Evolutionary conservation across 2,113 vertebrate species (phyloP), one percentile per base, ranked within the genome.

Genomic region (Dunckerocampus dactyliophorus): DNA sequence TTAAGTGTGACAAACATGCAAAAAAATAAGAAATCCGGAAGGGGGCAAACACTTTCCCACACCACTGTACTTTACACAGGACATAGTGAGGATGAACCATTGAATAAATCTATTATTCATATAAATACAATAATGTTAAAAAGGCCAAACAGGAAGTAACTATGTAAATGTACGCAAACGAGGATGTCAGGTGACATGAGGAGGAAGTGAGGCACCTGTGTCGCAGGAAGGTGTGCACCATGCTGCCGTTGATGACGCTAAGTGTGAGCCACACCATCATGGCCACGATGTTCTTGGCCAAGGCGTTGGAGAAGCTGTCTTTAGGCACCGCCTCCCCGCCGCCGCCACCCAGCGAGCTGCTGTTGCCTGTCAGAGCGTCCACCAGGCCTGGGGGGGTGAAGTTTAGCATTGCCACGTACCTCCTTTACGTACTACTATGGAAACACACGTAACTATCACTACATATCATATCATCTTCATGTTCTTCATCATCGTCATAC

Each of bases 201-300:
- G 17, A 21, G 20, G 20, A 21, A 49, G 2, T 20, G 17, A 20
- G 17, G 47, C 47, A 89, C 82, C 82, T 77, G 84, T 91, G 86
- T n/a, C 42, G 72, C 1, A 84, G 77, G 72, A 91, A 91, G 28
- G 90, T 91, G 67, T 76, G 76, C 65, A 90, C 83, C 90, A 92
- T 90, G 76, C 84, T 91, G 82, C 84, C 45, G 62, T 91, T 92
- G 67, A 90, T 81, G 43, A 82, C 16, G 8, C 86, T 91, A 28
- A 92, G 87, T 24, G 54, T 24, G 52, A 92, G 69, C 91, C 91
- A 92, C 7, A 92, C 91, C 69, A 90, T 22, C 86, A 91, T 81
- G 59, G 90, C 88, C 62, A 90, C 71, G 0, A 79, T 83, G 84
- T 92, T 92, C 64, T 92, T 92, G 55, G 82, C 74, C 57, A 92